Base-by-base conservation (phyloP, 2,113 vertebrate species). In the Stegastes partitus region DNA sequence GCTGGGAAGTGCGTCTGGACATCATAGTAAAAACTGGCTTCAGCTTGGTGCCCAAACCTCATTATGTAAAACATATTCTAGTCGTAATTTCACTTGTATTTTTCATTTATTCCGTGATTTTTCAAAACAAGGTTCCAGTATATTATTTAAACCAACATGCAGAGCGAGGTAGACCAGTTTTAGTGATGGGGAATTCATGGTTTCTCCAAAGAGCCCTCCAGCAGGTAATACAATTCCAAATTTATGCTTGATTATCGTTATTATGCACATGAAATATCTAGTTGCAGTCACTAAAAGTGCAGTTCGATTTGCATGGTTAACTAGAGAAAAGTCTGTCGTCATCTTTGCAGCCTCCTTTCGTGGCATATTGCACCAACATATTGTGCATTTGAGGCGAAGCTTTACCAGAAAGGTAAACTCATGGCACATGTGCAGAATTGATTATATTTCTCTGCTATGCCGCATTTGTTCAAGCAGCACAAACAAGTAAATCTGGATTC, bases 1-100 rank as follows among this genome's bases (percentile, higher is more conserved):
- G 54, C 57, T 70, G 77, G 68, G 56, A 73, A 63, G 61, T 34
- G 55, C 21, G 16, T 2, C 3, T 21, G 47, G 2, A 8, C 31
- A 26, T 56, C 11, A 37, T 11, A 66, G 22, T 50, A 51, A 2
- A 61, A 37, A 15, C 39, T 9, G 19, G 1, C 26, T 51, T 49
- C 34, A 71, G 15, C 22, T 23, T 42, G 3, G 19, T 10, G 34
- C 12, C 25, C 28, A 14, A 1, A 37, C 19, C 11, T 47, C 49
- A 55, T 11, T 18, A 11, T 14, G 3, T 10, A 1, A 22, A 1
- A 53, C 26, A 47, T 4, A 47, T 31, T 22, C 3, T 34, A 22
- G 3, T 21, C 34, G 45, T 50, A 11, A 59, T 42, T 42, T 1
- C 11, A 19, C 11, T 81, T 23, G 16, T 9, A 21, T 22, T 47